phyloP scores from a whole-genome alignment of 2,888 invertebrate genomes.

The Pandemis heparana region DNA sequence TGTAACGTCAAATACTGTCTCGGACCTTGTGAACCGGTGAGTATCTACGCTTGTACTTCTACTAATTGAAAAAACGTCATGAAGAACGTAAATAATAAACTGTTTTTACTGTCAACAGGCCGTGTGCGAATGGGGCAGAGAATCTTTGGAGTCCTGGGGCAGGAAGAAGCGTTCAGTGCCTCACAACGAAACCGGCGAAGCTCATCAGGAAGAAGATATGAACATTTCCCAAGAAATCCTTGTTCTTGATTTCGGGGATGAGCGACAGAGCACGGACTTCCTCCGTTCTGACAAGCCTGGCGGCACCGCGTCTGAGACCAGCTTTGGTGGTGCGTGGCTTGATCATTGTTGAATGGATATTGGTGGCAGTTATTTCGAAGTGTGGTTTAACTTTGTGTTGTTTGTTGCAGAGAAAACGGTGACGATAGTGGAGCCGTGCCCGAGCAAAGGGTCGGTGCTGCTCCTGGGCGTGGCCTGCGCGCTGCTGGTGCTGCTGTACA shows the following conservation, averaged over 20 bases:
- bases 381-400: slow-evolving; percentile 5
- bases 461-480: slow-evolving; percentile 96
- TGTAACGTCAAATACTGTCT: slow-evolving; percentile 98
- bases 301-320: slow-evolving; percentile 85
- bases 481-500: slow-evolving; percentile 94
- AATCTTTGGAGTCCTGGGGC: slow-evolving; percentile 96
- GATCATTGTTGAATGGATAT: background rate
- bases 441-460: slow-evolving; percentile 96
- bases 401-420: slow-evolving; percentile 92
- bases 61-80: background rate
- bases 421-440: slow-evolving; percentile 95
- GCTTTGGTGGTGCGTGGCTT: slow-evolving; percentile 88
- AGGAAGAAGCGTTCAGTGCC: slow-evolving; percentile 92
- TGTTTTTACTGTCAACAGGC: slow-evolving; percentile 85
- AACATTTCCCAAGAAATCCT: slow-evolving; percentile 97
- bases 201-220: slow-evolving; percentile 92
- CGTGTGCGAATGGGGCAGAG: slow-evolving; percentile 96
- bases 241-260: slow-evolving; percentile 96
- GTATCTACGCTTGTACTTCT: slow-evolving; percentile 53
- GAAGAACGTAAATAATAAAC: background rate
- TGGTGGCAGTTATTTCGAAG: background rate
- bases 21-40: slow-evolving; percentile 96
- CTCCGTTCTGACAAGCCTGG: slow-evolving; percentile 91
- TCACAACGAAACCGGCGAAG: slow-evolving; percentile 86
- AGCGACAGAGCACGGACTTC: slow-evolving; percentile 91